phyloP scores from a whole-genome alignment of 2,113 vertebrate genomes.

The Anthoscopus minutus region DNA sequence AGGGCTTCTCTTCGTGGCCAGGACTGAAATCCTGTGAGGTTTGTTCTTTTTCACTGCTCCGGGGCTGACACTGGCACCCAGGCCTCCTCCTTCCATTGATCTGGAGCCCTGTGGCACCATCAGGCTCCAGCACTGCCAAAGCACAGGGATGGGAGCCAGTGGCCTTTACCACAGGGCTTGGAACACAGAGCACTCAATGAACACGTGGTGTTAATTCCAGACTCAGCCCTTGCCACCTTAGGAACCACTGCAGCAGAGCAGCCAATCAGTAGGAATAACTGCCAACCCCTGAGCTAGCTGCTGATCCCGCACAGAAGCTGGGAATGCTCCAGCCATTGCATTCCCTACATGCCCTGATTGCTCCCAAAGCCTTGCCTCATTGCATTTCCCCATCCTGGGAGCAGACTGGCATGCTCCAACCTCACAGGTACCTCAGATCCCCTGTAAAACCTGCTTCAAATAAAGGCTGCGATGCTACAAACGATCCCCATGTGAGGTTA shows the following conservation, averaged over 20 bases:
- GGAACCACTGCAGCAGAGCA: background rate
- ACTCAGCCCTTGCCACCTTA: background rate
- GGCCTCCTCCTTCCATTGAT: background rate
- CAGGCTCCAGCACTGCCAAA: background rate
- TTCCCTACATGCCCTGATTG: background rate
- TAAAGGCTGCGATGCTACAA: background rate
- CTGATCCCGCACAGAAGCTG: rapidly evolving
- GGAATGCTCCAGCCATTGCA: background rate
- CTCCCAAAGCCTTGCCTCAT: background rate
- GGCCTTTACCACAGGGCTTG: background rate
- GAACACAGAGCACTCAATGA: background rate
- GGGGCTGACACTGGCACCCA: rapidly evolving
- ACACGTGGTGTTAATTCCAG: background rate
- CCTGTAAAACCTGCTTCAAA: background rate
- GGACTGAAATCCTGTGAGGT: background rate
- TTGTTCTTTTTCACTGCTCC: background rate
- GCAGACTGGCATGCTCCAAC: rapidly evolving
- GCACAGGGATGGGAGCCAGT: background rate
- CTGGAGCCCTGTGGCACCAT: background rate
- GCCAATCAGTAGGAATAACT: background rate
- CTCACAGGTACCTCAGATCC: background rate
- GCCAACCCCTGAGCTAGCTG: background rate
- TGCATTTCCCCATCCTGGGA: background rate
- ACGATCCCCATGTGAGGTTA: background rate
- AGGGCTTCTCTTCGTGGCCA: background rate